Conservation (phyloP, 2,888 invertebrate genomes). For the Ornithoptera alexandrae region DNA sequence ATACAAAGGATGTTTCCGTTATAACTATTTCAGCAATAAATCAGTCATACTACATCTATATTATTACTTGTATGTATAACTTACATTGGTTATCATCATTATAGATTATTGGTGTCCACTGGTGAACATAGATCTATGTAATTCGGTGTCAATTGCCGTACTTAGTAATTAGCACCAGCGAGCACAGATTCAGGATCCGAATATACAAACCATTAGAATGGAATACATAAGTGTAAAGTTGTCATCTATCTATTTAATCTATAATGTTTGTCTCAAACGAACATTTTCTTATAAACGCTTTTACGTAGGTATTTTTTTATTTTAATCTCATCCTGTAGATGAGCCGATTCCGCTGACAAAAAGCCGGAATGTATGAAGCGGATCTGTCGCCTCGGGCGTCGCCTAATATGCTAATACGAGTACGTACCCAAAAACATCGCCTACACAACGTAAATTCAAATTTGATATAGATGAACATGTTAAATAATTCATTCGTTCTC, state of each 20-base stretch:
- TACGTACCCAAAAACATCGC: constrained; percentile 48
- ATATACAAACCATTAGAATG: too few species aligned
- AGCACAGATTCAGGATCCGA: too few species aligned
- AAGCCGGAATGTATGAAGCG: constrained; percentile 48
- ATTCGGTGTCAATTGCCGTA: too few species aligned
- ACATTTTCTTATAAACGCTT: neutral
- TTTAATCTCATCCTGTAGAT: constrained; percentile 38
- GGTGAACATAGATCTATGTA: too few species aligned
- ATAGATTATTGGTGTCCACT: too few species aligned
- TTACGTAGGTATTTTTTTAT: neutral
- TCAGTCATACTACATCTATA: too few species aligned
- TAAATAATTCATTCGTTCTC: neutral
- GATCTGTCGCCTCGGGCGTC: constrained; percentile 58
- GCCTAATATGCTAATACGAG: constrained; percentile 68
- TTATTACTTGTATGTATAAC: too few species aligned
- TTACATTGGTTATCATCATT: too few species aligned
- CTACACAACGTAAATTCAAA: constrained; percentile 37
- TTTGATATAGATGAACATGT: neutral
- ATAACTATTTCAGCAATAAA: neutral
- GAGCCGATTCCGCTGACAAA: constrained; percentile 57
- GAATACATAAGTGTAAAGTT: too few species aligned
- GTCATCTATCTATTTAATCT: too few species aligned
- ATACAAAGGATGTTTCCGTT: constrained; percentile 38
- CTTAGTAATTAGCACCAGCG: too few species aligned
- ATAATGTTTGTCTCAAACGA: neutral